Evolutionary conservation across 2,888 invertebrate species (phyloP).

Genomic region (Camponotus fellah): DNA sequence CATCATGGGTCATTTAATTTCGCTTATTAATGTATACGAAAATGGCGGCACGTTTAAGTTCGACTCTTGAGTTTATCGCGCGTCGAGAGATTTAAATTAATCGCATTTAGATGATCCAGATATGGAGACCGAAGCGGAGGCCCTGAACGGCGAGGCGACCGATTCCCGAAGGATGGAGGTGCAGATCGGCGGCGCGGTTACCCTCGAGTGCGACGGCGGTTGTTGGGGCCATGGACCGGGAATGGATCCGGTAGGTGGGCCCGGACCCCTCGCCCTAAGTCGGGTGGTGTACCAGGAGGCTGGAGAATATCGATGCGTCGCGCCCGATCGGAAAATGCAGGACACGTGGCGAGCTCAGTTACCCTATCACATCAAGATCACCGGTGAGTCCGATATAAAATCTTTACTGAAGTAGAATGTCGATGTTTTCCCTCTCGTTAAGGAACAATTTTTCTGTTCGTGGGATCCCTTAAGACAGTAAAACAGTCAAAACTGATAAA

Average conservation of each 20-base stretch:
- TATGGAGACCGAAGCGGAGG: conserved; percentile 83
- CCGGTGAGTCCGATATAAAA: conserved; percentile 83
- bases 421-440: background rate
- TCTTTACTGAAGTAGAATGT: background rate
- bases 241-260: conserved; percentile 87
- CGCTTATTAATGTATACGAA: conserved; percentile 15
- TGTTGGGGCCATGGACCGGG: conserved; percentile 86
- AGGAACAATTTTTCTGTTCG: background rate
- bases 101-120: conserved; percentile 81
- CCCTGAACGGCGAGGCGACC: conserved; percentile 83
- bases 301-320: conserved; percentile 92
- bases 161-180: conserved; percentile 92
- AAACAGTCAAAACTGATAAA: too few relatives aligned
- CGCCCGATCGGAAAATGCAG: conserved; percentile 87
- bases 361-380: conserved; percentile 86
- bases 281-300: conserved; percentile 92
- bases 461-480: too few relatives aligned
- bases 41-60: conserved; percentile 15
- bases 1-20: background rate
- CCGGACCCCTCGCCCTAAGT: conserved; percentile 89
- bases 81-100: conserved; percentile 65
- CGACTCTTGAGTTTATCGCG: conserved; percentile 18
- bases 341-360: conserved; percentile 84
- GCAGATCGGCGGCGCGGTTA: conserved; percentile 94
- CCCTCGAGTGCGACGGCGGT: conserved; percentile 90